Evolutionary conservation across 2,797 vertebrate species (phyloP).

Genomic region (Anabas testudineus): DNA sequence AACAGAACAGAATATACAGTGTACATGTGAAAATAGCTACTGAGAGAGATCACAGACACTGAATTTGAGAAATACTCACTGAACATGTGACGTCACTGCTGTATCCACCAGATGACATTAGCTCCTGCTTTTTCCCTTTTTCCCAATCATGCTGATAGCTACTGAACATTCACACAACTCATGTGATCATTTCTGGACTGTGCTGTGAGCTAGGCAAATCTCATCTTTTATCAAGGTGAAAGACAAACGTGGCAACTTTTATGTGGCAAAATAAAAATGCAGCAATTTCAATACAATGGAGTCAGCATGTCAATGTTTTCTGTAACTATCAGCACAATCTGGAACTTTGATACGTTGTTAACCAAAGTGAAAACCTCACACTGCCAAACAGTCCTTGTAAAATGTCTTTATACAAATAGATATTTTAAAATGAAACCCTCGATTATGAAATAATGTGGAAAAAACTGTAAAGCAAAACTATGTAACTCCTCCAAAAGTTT

Average conservation of each 20-base stretch:
- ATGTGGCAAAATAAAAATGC: background rate
- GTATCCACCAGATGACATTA: background rate
- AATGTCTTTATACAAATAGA: too few species aligned
- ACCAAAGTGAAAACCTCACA: background rate
- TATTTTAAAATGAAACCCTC: background rate
- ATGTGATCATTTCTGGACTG: background rate
- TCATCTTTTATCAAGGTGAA: background rate
- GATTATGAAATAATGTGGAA: too few species aligned
- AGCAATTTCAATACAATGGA: too few species aligned
- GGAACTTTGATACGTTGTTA: background rate
- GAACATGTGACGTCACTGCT: background rate
- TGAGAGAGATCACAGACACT: conserved; percentile 4
- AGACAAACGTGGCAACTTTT: background rate
- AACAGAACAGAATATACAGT: background rate
- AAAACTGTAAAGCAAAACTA: conserved; percentile 1
- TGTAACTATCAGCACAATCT: conserved; percentile 8
- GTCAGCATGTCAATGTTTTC: background rate
- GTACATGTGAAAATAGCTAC: conserved; percentile 16
- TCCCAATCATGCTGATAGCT: background rate
- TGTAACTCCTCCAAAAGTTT: background rate
- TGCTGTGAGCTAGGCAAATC: background rate
- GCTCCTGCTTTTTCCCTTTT: background rate
- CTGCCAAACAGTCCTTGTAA: too few species aligned
- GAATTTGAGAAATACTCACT: conserved; percentile 1
- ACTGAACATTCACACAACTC: background rate